phyloP scores from a whole-genome alignment of 2,113 vertebrate genomes.

The Spheniscus mendiculus region DNA sequence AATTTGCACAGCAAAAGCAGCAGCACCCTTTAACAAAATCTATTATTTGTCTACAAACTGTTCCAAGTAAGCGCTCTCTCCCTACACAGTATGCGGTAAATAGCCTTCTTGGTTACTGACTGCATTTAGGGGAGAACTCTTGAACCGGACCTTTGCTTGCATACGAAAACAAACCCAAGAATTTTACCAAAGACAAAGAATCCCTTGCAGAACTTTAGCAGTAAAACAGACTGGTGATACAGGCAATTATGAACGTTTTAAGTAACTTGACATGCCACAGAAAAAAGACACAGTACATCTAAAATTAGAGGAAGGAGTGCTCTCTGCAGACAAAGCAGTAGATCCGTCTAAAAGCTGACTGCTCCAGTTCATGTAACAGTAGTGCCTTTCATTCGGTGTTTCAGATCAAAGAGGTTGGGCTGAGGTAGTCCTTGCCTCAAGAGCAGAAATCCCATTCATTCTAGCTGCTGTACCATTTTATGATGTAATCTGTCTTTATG shows the following conservation, averaged over 20 bases:
- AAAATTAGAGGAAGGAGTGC: not conserved
- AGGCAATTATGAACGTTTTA: not conserved
- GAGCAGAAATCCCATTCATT: not conserved
- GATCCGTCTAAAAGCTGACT: not conserved
- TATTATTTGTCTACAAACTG: not conserved
- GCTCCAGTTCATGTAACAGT: not conserved
- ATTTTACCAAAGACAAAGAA: not conserved
- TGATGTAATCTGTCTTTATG: not conserved
- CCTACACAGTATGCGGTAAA: not conserved
- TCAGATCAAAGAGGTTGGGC: not conserved
- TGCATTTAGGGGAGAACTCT: not conserved
- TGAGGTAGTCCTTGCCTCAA: not conserved
- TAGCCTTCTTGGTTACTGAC: not conserved
- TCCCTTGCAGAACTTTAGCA: not conserved
- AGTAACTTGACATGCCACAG: not conserved
- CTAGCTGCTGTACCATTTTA: not conserved
- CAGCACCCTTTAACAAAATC: not conserved
- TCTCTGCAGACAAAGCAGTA: not conserved
- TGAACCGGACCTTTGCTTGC: not conserved
- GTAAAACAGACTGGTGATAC: not conserved
- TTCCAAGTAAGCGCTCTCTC: not conserved
- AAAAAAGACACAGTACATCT: not conserved
- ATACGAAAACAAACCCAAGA: not conserved
- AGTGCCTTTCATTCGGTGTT: not conserved
- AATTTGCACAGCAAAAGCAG: not conserved